phyloP scores from a whole-genome alignment of 2,113 vertebrate species.

The Callopanchax toddi region DNA sequence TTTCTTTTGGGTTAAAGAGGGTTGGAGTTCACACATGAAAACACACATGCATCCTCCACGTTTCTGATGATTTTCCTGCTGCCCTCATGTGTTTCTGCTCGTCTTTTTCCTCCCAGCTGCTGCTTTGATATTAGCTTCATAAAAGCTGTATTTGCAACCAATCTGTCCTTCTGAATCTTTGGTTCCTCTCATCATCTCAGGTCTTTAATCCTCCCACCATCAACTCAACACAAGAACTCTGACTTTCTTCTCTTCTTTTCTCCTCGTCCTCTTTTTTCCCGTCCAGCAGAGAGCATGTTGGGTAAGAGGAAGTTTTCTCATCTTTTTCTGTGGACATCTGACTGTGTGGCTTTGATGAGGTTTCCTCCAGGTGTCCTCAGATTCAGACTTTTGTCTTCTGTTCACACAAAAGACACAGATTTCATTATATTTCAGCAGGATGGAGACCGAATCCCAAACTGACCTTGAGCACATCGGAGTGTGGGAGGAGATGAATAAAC shows the following conservation, averaged over 20 bases:
- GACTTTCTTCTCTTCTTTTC: conserved; percentile 14
- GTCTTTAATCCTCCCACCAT: conserved; percentile 57
- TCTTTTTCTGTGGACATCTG: conserved; percentile 21
- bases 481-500: conserved; percentile 6
- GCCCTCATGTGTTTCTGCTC: conserved; percentile 63
- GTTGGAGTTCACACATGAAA: conserved; percentile 9
- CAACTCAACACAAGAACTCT: conserved; percentile 29
- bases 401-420: conserved; percentile 2
- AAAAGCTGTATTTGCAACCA: conserved; percentile 64
- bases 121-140: conserved; percentile 80
- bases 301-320: conserved; percentile 37
- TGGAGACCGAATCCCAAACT: background rate
- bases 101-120: conserved; percentile 69
- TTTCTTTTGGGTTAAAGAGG: conserved; percentile 28
- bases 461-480: conserved; percentile 2
- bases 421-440: background rate
- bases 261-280: background rate
- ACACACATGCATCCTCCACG: conserved; percentile 32
- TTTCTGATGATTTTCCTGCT: conserved; percentile 63
- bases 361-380: conserved; percentile 51
- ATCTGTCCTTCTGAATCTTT: conserved; percentile 58
- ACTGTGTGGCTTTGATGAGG: conserved; percentile 49
- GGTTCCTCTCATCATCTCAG: conserved; percentile 48
- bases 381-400: conserved; percentile 38
- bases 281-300: conserved; percentile 20